These are phyloP conservation scores for Mellivora capensis DNA, from an alignment of 2,113 vertebrate genomes.

Conservation along the genomic window DNA sequence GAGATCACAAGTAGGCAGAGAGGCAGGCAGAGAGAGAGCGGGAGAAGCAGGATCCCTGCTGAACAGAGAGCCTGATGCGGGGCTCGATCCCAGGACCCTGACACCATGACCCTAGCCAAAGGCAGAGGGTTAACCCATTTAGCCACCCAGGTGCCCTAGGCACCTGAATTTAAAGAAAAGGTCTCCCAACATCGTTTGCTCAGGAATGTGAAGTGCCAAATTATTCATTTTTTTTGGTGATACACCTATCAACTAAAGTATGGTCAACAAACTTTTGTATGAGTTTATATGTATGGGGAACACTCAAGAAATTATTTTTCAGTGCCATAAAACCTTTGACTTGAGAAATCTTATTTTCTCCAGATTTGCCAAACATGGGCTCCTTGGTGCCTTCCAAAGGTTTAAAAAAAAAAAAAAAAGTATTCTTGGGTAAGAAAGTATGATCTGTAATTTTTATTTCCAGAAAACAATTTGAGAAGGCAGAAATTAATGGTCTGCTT, in stretches of 20 bases:
- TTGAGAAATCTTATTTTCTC: background rate
- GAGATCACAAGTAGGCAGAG: too few species aligned
- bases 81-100: too few species aligned
- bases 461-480: background rate
- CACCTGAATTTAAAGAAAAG: background rate
- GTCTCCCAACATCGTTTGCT: background rate
- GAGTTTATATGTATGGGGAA: background rate
- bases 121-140: too few species aligned
- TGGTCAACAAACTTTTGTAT: conserved; percentile 25
- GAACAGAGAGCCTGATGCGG: too few species aligned
- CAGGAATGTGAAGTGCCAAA: background rate
- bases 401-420: background rate
- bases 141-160: background rate
- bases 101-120: too few species aligned
- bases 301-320: background rate
- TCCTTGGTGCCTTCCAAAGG: background rate
- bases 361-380: background rate
- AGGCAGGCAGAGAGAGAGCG: too few species aligned
- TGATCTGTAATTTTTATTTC: background rate
- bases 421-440: background rate
- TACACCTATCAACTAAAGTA: background rate
- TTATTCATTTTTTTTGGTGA: background rate
- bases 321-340: background rate
- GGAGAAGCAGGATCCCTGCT: too few species aligned
- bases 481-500: background rate